phyloP scores from a whole-genome alignment of 2,797 vertebrate species.

The Hippocampus kuda region DNA sequence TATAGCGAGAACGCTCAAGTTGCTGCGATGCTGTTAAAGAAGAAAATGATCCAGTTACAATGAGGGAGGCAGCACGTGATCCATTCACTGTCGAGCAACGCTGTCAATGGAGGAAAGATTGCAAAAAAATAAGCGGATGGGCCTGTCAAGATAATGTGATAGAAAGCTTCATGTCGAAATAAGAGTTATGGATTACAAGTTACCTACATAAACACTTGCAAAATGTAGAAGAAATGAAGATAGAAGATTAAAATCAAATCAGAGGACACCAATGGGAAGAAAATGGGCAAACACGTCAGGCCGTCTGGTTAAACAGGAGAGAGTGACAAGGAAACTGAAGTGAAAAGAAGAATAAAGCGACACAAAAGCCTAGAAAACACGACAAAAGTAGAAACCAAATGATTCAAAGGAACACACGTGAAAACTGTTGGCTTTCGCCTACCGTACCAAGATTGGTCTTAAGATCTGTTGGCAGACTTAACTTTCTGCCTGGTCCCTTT shows the following conservation, averaged over 20 bases:
- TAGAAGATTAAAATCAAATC: constrained; percentile 15
- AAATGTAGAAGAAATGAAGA: constrained; percentile 66
- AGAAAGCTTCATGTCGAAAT: constrained; percentile 53
- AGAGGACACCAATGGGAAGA: constrained; percentile 34
- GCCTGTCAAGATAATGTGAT: constrained; percentile 54
- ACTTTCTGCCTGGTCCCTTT: constrained; percentile 98
- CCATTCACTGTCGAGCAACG: constrained; percentile 52
- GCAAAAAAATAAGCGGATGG: constrained; percentile 49
- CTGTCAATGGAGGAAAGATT: constrained; percentile 51
- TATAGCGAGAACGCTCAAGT: constrained; percentile 22
- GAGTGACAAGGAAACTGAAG: constrained; percentile 41
- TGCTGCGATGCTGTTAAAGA: constrained; percentile 46
- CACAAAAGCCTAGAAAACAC: constrained; percentile 39
- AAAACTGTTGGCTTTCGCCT: constrained; percentile 90
- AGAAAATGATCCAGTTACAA: constrained; percentile 55
- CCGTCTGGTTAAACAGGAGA: constrained; percentile 45
- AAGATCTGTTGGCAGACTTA: constrained; percentile 99
- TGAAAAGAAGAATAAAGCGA: constrained; percentile 32
- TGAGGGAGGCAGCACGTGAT: constrained; percentile 50
- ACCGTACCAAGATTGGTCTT: constrained; percentile 99
- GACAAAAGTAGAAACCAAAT: constrained; percentile 54
- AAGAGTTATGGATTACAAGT: constrained; percentile 59
- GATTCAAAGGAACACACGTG: constrained; percentile 52
- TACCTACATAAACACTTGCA: constrained; percentile 75
- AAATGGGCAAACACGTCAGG: constrained; percentile 34